Base-by-base conservation (phyloP, 37 sponge, comb jelly and placozoan species). In the Agelas oroides region DNA sequence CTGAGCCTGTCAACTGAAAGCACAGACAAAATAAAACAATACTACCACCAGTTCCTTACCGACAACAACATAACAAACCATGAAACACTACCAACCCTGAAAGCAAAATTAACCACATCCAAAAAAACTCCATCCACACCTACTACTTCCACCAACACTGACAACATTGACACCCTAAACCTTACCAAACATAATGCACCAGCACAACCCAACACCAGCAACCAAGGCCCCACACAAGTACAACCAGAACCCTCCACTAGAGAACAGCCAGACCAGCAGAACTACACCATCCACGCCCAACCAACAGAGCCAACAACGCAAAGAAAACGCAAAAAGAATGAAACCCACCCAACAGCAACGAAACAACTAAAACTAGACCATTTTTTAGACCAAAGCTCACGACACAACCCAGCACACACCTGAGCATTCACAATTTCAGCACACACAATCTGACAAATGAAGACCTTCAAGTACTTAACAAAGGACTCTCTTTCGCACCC, bases 301-400 rank as follows among this genome's bases (percentile, higher is more conserved):
- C 59, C 19, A 57, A 57, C 59, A n/a, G n/a, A n/a, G n/a, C n/a
- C n/a, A n/a, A n/a, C n/a, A n/a, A n/a, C n/a, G n/a, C n/a, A n/a
- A n/a, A 16, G 19, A 53, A 74, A 74, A 53, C n/a, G 53, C 28
- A 15, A 74, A 74, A 74, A 14, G 57, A 74, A 16, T 24, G 23
- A 25, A 21, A 32, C 8, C 57, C 23, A 13, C 24, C 38, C n/a
- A 64, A n/a, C 67, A 39, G 54, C 67, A 2, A 65, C 23, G 21
- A 78, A 39, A 40, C 17, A 78, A 40, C 18, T 40, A 8, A 63
- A n/a, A 18, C 38, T 33, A 25, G 23, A 78, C 25, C 67, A 63
- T 78, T 65, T 78, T 78, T 78, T 64, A 78, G 52, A 3, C 66
- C 14, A 65, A 78, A 54, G 79, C 79, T 62, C 25, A 8, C 23